Percentiles rank a stretch among this genome's conserved stretches.
phyloP scores from a whole-genome alignment of 2,113 vertebrate genomes.

The Phrynocephalus versicolor region DNA sequence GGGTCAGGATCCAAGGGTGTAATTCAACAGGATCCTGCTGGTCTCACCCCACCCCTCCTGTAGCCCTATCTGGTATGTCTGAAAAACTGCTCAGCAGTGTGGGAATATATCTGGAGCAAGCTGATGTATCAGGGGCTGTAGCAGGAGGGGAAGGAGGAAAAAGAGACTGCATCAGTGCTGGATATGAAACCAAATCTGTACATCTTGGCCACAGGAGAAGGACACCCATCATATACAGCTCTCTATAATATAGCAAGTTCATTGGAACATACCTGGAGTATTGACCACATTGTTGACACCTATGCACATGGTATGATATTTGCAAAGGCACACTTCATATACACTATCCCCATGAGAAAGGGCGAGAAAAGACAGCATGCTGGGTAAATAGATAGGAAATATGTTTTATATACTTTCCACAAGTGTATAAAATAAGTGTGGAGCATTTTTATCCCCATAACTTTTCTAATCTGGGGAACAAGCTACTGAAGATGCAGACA shows the following conservation, averaged over 20 bases:
- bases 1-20: no score
- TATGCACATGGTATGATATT: neutral
- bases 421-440: neutral
- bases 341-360: no score
- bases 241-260: neutral
- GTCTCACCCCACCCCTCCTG: no score
- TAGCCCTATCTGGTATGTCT: no score
- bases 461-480: conserved; percentile 5
- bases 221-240: neutral
- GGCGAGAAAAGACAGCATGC: neutral
- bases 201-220: no score
- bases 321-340: neutral
- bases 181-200: no score
- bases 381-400: neutral
- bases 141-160: no score
- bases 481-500: neutral
- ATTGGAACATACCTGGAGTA: neutral
- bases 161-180: no score
- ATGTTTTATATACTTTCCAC: neutral
- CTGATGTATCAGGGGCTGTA: no score
- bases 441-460: neutral
- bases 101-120: no score
- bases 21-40: no score
- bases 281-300: neutral
- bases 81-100: no score